phyloP scores from a whole-genome alignment of 2,888 invertebrate genomes.

The Meandrusa payeni region DNA sequence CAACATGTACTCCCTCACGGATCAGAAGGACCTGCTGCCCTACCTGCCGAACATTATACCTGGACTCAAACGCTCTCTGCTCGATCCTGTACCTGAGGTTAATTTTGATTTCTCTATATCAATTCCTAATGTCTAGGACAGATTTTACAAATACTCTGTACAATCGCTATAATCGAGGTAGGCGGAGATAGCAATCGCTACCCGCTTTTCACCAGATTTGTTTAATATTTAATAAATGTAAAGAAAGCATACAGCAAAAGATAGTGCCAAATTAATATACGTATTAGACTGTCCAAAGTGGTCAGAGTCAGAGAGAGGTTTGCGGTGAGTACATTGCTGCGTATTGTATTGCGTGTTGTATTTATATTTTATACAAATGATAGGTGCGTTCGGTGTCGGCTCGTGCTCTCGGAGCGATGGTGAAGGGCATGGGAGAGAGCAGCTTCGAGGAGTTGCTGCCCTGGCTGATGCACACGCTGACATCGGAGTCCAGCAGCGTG shows the following conservation, averaged over 20 bases:
- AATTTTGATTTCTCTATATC: too few species aligned
- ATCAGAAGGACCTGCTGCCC: conserved; percentile 98
- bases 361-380: neutral
- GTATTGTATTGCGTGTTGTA: neutral
- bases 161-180: too few species aligned
- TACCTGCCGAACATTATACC: conserved; percentile 98
- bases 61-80: conserved; percentile 95
- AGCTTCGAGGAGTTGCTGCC: conserved; percentile 97
- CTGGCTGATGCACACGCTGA: conserved; percentile 98
- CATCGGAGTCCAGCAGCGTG: conserved; percentile 96
- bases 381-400: conserved; percentile 96
- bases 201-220: too few species aligned
- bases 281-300: too few species aligned
- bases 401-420: conserved; percentile 98
- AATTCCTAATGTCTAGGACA: too few species aligned
- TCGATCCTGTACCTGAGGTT: conserved; percentile 98
- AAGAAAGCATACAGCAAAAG: too few species aligned
- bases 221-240: too few species aligned
- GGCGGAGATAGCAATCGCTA: conserved; percentile 14
- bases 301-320: too few species aligned
- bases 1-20: conserved; percentile 99
- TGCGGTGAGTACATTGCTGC: too few species aligned
- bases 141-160: too few species aligned
- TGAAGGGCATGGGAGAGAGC: conserved; percentile 97
- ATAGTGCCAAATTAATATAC: too few species aligned